Evolutionary conservation across 1,140 invertebrate genomes (phyloP).

Genomic region (Drosophila pruinosa): DNA sequence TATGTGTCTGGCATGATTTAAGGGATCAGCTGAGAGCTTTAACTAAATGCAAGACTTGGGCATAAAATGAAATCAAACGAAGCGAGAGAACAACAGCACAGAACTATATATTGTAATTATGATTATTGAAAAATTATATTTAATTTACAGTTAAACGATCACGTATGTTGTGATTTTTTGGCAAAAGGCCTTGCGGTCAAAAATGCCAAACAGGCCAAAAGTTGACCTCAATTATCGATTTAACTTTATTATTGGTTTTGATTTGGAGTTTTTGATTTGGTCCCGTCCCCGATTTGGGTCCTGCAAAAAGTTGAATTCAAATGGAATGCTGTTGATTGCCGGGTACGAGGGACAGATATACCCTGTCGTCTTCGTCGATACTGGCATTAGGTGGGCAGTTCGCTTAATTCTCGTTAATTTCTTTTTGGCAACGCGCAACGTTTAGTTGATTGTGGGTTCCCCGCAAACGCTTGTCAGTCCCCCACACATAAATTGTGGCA

Average conservation of each 20-base stretch:
- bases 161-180: constrained; percentile 60
- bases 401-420: constrained; percentile 80
- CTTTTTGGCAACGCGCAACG: constrained; percentile 61
- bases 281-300: constrained; percentile 5
- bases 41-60: constrained; percentile 20
- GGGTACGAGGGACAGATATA: constrained; percentile 23
- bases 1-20: constrained; percentile 72
- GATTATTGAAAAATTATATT: constrained; percentile 83
- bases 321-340: constrained; percentile 80
- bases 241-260: constrained; percentile 83
- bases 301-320: constrained; percentile 71
- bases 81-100: constrained; percentile 24
- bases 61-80: background rate
- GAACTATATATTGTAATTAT: constrained; percentile 77
- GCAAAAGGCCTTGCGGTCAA: constrained; percentile 32
- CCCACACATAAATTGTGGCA: constrained; percentile 60
- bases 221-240: constrained; percentile 83
- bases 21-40: constrained; percentile 64
- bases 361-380: constrained; percentile 30
- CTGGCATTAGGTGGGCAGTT: constrained; percentile 63
- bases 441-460: constrained; percentile 79
- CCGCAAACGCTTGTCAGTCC: constrained; percentile 8
- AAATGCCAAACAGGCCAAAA: constrained; percentile 41
- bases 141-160: constrained; percentile 83
- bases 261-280: constrained; percentile 69